These are phyloP conservation scores for Xestia sexstrigata DNA, from an alignment of 2,888 invertebrate genomes.

Conservation along the genomic window DNA sequence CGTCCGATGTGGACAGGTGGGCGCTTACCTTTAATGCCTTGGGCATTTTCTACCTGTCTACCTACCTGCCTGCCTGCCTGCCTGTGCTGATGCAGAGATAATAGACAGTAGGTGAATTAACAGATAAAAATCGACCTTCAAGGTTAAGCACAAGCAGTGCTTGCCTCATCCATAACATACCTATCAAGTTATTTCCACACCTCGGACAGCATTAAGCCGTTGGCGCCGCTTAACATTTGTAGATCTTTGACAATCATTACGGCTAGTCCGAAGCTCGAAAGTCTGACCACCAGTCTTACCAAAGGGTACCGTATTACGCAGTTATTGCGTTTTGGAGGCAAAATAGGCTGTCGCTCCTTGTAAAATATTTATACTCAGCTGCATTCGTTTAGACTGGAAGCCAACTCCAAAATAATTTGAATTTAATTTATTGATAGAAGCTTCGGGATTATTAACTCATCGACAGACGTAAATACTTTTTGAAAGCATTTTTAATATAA, in stretches of 20 bases:
- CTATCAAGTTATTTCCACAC: background rate
- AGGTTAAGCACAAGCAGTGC: background rate
- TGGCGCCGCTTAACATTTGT: background rate
- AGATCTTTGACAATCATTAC: background rate
- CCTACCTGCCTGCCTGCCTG: no score
- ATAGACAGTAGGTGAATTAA: no score
- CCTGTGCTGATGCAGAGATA: no score
- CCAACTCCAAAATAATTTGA: background rate
- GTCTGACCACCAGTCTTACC: background rate
- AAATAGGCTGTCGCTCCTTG: background rate
- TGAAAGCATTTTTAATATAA: no score
- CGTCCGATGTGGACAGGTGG: no score
- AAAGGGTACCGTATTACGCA: background rate
- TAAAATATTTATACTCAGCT: background rate
- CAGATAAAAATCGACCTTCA: no score
- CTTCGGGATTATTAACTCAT: background rate
- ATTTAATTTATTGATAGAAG: background rate
- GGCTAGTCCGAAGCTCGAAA: background rate
- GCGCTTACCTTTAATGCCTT: no score
- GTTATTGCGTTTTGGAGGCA: background rate
- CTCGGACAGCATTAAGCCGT: background rate
- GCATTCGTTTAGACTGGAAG: background rate
- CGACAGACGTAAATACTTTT: background rate
- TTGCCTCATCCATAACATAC: background rate
- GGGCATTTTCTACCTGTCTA: no score